phyloP scores from a whole-genome alignment of 2,888 invertebrate species.

The Tortricodes alternella region DNA sequence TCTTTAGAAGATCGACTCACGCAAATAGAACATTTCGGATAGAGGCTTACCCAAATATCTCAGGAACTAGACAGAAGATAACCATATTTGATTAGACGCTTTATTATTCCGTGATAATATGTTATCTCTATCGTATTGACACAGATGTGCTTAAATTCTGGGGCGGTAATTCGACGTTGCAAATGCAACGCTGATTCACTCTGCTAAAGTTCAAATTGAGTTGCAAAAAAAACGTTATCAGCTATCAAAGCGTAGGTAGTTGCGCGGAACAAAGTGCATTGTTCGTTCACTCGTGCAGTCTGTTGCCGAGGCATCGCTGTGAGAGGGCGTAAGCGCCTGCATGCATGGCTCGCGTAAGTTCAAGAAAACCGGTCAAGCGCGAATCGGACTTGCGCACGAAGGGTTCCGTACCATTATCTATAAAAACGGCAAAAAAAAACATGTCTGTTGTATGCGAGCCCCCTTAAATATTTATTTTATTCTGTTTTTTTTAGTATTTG shows the following conservation, averaged over 20 bases:
- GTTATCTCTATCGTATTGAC: slow-evolving; percentile 38
- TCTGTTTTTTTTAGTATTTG: too few relatives aligned
- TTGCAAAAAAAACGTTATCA: slow-evolving; percentile 8
- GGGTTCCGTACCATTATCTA: too few relatives aligned
- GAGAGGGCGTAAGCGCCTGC: slow-evolving; percentile 9
- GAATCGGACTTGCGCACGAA: background rate
- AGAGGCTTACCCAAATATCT: slow-evolving; percentile 9
- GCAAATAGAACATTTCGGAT: slow-evolving; percentile 11
- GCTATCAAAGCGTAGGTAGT: slow-evolving; percentile 27
- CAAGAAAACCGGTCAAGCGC: background rate
- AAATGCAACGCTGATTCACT: background rate
- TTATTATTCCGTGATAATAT: slow-evolving; percentile 28
- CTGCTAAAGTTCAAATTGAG: slow-evolving; percentile 4
- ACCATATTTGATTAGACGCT: slow-evolving; percentile 19
- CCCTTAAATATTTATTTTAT: too few relatives aligned
- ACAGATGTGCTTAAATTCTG: slow-evolving; percentile 40
- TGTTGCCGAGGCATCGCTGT: slow-evolving; percentile 27
- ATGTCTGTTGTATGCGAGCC: too few relatives aligned
- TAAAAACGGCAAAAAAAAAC: too few relatives aligned
- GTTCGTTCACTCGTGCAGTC: slow-evolving; percentile 43
- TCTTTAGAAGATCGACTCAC: background rate
- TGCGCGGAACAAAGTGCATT: slow-evolving; percentile 29
- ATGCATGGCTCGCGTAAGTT: background rate
- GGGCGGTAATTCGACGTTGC: background rate
- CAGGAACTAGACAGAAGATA: slow-evolving; percentile 2